Base-by-base conservation (phyloP, 2,797 vertebrate species). In the Phrynocephalus vlangalii region DNA sequence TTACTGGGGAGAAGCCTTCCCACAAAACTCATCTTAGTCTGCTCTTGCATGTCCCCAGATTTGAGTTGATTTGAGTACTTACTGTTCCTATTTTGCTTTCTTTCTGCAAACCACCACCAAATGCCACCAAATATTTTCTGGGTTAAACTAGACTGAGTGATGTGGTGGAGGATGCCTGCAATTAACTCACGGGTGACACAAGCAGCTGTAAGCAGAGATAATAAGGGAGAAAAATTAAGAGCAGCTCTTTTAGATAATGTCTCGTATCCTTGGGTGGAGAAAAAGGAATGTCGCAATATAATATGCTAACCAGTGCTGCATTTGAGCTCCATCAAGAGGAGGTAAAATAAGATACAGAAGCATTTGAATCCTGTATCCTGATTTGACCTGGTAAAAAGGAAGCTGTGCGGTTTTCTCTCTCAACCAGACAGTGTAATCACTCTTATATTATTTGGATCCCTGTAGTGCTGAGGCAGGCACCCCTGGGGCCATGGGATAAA, bases 151-250 rank as follows among this genome's bases (percentile, higher is more conserved):
- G 84, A 91, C 91, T 38, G 94, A 94, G 92, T 93, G 82, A 87
- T 90, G 89, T 44, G 86, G 22, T 0, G 79, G 24, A 96, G 92
- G 84, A 95, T 93, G 91, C 95, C 93, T 86, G 56, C 91, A 91
- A 95, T 96, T 92, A 97, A 94, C 90, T 96, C 94, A 70, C 48
- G 92, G 92, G 94, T 94, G 89, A 93, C 93, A 93, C 88, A 95
- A 89, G 93, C 94, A 93, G 95, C 96, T 96, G 91, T 91, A 96
- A 95, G 93, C 86, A 95, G 94, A 95, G 84, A 88, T 79, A 91
- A 94, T 88, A 87, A 87, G 44, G 71, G 24, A 48, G 87, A 87
- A 91, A 91, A 91, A 92, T 93, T 90, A 94, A 81, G 84, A 92
- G 82, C 9, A 92, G 76, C 20, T 90, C 38, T 94, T 71, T 83